These are phyloP conservation scores for Rhizoglyphus robini DNA, from an alignment of 1,140 invertebrate species.

Conservation along the genomic window DNA sequence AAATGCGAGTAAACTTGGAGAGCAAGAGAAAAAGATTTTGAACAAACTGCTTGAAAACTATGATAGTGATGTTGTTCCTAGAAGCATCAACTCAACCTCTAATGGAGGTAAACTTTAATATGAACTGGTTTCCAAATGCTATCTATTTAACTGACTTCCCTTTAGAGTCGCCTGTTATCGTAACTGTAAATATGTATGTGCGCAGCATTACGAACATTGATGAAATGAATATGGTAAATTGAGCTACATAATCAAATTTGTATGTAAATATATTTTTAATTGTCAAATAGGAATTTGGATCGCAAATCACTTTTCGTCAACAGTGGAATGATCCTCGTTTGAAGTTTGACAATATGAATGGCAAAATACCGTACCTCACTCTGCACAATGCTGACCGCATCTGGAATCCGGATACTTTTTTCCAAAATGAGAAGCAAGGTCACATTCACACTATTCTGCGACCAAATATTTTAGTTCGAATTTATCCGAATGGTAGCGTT, in stretches of 20 bases:
- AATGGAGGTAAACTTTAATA: too few species aligned
- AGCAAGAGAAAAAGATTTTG: too few species aligned
- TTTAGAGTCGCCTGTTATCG: too few species aligned
- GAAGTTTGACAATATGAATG: background rate
- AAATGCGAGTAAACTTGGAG: too few species aligned
- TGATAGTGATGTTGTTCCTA: too few species aligned
- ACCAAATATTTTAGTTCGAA: background rate
- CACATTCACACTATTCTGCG: background rate
- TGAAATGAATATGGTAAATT: too few species aligned
- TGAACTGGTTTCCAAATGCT: too few species aligned
- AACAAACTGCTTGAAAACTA: too few species aligned
- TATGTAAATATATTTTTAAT: too few species aligned
- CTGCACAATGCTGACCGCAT: background rate
- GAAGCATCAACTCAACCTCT: too few species aligned
- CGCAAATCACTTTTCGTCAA: constrained; percentile 21
- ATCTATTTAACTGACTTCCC: too few species aligned
- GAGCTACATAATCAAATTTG: too few species aligned
- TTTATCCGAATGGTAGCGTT: constrained; percentile 3
- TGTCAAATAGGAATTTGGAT: background rate
- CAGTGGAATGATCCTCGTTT: constrained; percentile 20
- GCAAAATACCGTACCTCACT: background rate
- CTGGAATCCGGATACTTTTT: constrained; percentile 8
- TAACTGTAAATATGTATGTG: background rate
- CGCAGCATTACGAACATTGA: background rate
- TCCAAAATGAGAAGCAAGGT: background rate